Conservation (phyloP, 2,797 vertebrate genomes). For the Moxostoma hubbsi region DNA sequence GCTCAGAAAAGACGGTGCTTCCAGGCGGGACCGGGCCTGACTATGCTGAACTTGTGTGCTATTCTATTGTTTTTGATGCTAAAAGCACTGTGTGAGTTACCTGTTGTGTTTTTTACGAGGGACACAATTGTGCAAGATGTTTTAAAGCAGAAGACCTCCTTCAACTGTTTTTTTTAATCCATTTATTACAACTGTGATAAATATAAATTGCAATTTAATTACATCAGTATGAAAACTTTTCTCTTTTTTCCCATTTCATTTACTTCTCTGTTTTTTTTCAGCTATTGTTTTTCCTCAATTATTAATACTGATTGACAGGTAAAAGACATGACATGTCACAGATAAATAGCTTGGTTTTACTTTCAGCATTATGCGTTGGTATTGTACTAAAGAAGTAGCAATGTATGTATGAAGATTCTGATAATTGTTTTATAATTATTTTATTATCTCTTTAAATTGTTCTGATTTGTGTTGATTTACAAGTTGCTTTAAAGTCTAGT, state of each 20-base stretch:
- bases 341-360: background rate
- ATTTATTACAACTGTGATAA: background rate
- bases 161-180: no score
- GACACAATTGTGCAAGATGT: background rate
- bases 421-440: background rate
- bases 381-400: background rate
- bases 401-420: background rate
- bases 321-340: background rate
- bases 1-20: constrained; percentile 62
- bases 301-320: background rate
- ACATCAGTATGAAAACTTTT: no score
- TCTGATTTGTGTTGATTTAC: background rate
- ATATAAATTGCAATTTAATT: no score
- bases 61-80: constrained; percentile 76
- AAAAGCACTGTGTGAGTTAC: constrained; percentile 74
- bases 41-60: constrained; percentile 63
- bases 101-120: background rate
- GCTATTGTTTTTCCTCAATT: background rate
- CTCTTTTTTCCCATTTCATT: no score
- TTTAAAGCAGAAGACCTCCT: no score
- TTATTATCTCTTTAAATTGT: background rate
- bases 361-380: constrained; percentile 24
- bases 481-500: background rate
- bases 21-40: constrained; percentile 41
- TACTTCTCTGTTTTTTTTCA: background rate